Percentiles rank a stretch among this genome's conserved stretches.
Conservation (phyloP, 2,797 vertebrate species). For the Halcyon badia region DNA sequence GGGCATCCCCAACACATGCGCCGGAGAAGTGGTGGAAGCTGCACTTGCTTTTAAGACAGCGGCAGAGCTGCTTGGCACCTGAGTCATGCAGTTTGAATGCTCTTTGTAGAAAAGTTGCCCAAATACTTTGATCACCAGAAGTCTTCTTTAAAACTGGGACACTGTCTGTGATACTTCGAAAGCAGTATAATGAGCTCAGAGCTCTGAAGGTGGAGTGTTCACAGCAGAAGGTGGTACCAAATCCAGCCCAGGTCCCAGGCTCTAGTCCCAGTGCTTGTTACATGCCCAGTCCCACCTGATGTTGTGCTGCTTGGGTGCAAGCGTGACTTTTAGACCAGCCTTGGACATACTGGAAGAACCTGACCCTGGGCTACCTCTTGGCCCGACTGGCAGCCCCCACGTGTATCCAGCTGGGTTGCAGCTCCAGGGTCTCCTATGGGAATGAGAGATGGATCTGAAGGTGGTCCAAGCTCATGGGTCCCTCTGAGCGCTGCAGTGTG, state of each 20-base stretch:
- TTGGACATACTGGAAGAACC: background rate
- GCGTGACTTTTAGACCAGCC: background rate
- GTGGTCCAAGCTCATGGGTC: background rate
- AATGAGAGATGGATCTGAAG: background rate
- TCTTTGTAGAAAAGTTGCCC: background rate
- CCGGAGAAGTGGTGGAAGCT: background rate
- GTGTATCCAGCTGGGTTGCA: background rate
- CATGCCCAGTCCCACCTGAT: background rate
- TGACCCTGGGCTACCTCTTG: background rate
- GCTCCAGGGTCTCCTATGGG: background rate
- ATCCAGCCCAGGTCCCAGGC: background rate
- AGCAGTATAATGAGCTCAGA: background rate
- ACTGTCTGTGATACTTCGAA: background rate
- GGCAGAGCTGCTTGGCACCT: background rate
- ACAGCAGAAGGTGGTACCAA: background rate
- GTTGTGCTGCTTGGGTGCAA: background rate
- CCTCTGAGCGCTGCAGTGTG: background rate
- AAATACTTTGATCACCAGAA: conserved; percentile 12
- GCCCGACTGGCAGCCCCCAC: rapidly evolving
- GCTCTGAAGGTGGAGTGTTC: rapidly evolving
- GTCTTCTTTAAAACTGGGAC: background rate
- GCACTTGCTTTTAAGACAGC: background rate
- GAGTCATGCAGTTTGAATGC: background rate
- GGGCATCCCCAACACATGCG: background rate
- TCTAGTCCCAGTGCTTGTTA: background rate